Evolutionary conservation across 2,113 vertebrate species (phyloP), one percentile per base, ranked within the genome.

Genomic region (Oriolus oriolus): DNA sequence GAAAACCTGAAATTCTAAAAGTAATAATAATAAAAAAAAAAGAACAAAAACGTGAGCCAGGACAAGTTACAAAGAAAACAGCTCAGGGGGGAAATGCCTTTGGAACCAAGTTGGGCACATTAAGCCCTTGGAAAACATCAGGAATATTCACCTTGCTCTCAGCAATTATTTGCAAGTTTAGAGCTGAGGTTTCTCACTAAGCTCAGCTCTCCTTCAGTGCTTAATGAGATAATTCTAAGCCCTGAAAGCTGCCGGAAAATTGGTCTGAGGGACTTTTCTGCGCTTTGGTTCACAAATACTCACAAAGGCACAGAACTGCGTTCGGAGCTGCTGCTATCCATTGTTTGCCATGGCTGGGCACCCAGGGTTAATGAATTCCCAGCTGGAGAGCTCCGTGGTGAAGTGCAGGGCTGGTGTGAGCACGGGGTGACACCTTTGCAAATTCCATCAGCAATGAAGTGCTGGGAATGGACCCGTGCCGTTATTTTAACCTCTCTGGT

Each of bases 191-290:
- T 76, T 82, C 91, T 85, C 52, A 47, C 83, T 23, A 91, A 80
- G 80, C 61, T 86, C 95, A 73, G 90, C 76, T 73, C 66, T 65
- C 66, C 79, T 94, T 65, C 59, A 31, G 66, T 2, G 3, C 66
- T 83, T 88, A 95, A 92, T 66, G 93, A 94, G 89, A 81, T 42
- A 87, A 91, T 77, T 75, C 60, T 22, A 33, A 94, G 87, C 84
- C 89, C 73, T 39, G 54, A 84, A 93, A 91, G 69, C 87, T 75
- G 52, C 50, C 56, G 76, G 84, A 69, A 90, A 71, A 79, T 54
- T 76, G 65, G 49, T 86, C 61, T 6, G 68, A 69, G 85, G 59
- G 73, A 57, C 68, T 87, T 81, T 50, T 60, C 59, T 57, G 50
- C 45, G 39, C 80, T 80, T 57, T 7, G 80, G 31, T 65, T 94